A percentile compares a stretch with the other conserved stretches of the same genome.
Evolutionary conservation across 2,113 vertebrate species (phyloP).

Genomic region (Dinomys branickii): DNA sequence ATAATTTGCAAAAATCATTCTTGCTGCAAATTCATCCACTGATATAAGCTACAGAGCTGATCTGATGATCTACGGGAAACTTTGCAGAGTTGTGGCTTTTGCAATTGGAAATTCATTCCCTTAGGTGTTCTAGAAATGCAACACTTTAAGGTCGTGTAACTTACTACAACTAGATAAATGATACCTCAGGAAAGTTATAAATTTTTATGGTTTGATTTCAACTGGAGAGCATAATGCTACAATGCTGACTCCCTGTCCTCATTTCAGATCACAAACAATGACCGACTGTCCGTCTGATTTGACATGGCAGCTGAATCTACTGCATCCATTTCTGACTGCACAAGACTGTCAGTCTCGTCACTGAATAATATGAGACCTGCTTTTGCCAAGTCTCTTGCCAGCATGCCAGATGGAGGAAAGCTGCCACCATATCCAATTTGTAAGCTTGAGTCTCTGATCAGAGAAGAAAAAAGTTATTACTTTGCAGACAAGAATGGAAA

Average conservation of each 20-base stretch:
- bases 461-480: background rate
- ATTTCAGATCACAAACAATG: constrained; percentile 70
- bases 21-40: background rate
- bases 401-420: constrained; percentile 63
- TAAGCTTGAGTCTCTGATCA: constrained; percentile 57
- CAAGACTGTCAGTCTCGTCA: constrained; percentile 58
- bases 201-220: constrained; percentile 73
- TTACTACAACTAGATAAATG: constrained; percentile 54
- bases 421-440: constrained; percentile 63
- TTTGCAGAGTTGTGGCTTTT: background rate
- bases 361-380: constrained; percentile 61
- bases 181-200: constrained; percentile 48
- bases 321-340: constrained; percentile 62
- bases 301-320: constrained; percentile 71
- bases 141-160: background rate
- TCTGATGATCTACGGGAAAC: background rate
- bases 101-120: background rate
- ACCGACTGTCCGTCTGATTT: constrained; percentile 71
- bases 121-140: constrained; percentile 17
- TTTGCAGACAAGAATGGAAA: constrained; percentile 49
- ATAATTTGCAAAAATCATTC: background rate
- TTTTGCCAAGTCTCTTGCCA: constrained; percentile 67
- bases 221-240: constrained; percentile 31
- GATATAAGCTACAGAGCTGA: accelerated
- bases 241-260: constrained; percentile 40